A percentile compares a stretch with the other conserved stretches of the same genome.
Evolutionary conservation across 2,113 vertebrate species (phyloP).

Genomic region (Oreocharis arfaki): DNA sequence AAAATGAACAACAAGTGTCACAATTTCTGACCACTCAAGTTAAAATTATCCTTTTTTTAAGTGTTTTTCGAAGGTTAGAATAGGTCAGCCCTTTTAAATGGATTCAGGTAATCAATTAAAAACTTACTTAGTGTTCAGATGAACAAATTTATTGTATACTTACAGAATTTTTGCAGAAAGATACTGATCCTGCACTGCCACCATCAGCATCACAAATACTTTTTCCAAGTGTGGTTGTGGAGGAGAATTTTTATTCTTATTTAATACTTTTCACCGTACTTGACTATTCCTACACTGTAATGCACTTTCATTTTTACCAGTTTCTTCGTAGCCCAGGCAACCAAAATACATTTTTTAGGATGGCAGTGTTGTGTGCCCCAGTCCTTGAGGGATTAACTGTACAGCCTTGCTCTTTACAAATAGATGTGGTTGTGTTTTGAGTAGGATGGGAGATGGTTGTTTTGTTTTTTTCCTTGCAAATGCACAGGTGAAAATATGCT

Average conservation of each 20-base stretch:
- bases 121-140: background rate
- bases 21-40: background rate
- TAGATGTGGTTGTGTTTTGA: background rate
- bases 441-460: background rate
- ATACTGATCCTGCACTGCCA: background rate
- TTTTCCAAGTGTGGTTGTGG: background rate
- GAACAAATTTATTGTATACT: background rate
- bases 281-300: background rate
- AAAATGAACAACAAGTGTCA: background rate
- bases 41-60: background rate
- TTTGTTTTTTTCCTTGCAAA: background rate
- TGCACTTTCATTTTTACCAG: background rate
- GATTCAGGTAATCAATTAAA: background rate
- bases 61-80: background rate
- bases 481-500: background rate
- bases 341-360: background rate
- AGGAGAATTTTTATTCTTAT: background rate
- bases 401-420: background rate
- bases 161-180: background rate
- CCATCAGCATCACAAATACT: background rate
- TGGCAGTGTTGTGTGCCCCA: background rate
- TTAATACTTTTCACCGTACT: background rate
- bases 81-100: background rate
- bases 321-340: background rate
- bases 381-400: background rate